Base-by-base conservation (phyloP, 2,888 invertebrate genomes). In the Malacosoma neustria region DNA sequence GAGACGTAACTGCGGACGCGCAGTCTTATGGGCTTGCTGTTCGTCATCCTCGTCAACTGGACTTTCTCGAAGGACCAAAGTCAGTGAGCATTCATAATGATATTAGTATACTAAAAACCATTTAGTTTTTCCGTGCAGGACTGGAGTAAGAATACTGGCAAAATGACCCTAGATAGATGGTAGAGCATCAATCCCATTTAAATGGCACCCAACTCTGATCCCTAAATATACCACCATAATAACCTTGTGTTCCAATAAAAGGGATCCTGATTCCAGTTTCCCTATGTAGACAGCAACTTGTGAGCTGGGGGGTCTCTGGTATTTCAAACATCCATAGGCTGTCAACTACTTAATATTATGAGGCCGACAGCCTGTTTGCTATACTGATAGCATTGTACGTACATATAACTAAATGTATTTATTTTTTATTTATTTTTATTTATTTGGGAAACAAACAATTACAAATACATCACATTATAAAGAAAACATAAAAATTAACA, bases 31-130 rank as follows among this genome's bases (percentile, higher is more conserved):
- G 55, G 3, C 37, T 69, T n/a, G 32, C 58, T 11, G 40, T 60
- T 2, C 51, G 49, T 11, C 54, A 62, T 11, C 56, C 49, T 11
- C 54, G 58, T 14, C 53, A 66, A 14, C 11, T 57, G 1, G 58
- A 63, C 14, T 33, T 73, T 4, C 42, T 61, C 15, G 52, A 43
- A 3, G 64, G 61, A 37, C 57, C 62, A 9, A 57, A 49, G 72
- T 70, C 57, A 11, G 34, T 22, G 12, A 1, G 9, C 5, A 22
- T 1, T 6, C 9, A 22, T 7, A 6, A 15, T 15, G 5, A 22
- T 7, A 7, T 22, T 7, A 22, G 6, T 7, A 6, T 22, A 22
- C 7, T 22, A 22, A 2, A 6, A 22, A 22, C 22, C 4, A 22
- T 22, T 22, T 22, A 1, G n/a, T n/a, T n/a, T n/a, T 6, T 22